These are phyloP conservation scores for Petrocephalus zakoni DNA, from an alignment of 2,113 vertebrate species.

Conservation along the genomic window DNA sequence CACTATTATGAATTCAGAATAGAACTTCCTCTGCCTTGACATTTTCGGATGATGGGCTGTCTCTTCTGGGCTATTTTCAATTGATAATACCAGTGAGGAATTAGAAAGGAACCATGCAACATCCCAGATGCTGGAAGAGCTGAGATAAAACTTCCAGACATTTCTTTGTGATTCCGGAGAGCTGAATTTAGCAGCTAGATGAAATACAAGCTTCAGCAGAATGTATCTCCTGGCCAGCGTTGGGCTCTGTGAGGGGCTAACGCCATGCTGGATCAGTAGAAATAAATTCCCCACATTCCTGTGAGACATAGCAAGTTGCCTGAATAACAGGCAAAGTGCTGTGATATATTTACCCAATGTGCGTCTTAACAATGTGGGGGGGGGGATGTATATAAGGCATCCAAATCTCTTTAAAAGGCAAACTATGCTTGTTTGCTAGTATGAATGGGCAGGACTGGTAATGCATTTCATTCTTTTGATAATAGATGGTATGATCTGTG, in stretches of 20 bases:
- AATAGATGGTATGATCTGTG: neutral
- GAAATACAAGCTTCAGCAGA: conserved; percentile 1
- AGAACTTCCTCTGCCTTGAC: neutral
- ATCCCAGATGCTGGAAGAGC: neutral
- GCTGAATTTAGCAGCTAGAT: neutral
- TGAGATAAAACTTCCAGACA: neutral
- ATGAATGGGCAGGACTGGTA: neutral
- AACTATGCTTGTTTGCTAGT: neutral
- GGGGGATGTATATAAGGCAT: neutral
- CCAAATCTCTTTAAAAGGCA: neutral
- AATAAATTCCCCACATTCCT: neutral
- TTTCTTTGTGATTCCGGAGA: neutral
- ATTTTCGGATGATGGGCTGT: neutral
- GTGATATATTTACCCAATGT: neutral
- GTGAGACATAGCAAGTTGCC: neutral
- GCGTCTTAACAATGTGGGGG: neutral
- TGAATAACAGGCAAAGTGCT: neutral
- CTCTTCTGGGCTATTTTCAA: neutral
- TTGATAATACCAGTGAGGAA: neutral
- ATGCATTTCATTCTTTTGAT: neutral
- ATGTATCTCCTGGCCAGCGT: neutral
- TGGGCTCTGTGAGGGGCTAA: neutral
- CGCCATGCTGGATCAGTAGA: neutral
- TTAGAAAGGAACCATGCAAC: neutral
- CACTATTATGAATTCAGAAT: conserved; percentile 14